Evolutionary conservation across 2,888 invertebrate genomes (phyloP).

Genomic region (Meandrusa payeni): DNA sequence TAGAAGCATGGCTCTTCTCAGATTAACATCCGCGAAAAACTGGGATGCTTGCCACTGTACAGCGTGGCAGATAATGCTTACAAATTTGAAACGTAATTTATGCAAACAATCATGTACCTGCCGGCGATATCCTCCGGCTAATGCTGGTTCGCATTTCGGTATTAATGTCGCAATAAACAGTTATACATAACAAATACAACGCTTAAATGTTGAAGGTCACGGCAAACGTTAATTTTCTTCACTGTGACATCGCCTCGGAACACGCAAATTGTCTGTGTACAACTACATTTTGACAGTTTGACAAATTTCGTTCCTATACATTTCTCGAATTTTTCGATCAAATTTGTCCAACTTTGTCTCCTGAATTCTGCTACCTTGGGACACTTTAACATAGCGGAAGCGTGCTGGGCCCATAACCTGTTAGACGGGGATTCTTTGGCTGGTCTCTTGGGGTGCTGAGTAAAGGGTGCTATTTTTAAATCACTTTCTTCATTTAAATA

Average conservation of each 20-base stretch:
- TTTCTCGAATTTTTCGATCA: neutral
- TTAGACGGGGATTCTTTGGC: too few relatives aligned
- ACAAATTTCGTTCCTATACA: conserved; percentile 27
- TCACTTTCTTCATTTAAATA: too few relatives aligned
- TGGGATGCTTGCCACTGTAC: neutral
- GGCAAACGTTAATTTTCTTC: conserved; percentile 64
- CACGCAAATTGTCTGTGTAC: conserved; percentile 55
- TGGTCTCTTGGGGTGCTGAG: too few relatives aligned
- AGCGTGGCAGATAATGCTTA: conserved; percentile 12
- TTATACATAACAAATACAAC: conserved; percentile 39
- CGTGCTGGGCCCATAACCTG: too few relatives aligned
- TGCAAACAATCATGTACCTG: conserved; percentile 72
- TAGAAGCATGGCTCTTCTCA: too few relatives aligned
- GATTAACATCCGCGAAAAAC: neutral
- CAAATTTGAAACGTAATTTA: conserved; percentile 55
- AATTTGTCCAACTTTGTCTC: too few relatives aligned
- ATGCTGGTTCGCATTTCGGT: conserved; percentile 51
- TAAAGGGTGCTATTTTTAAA: too few relatives aligned
- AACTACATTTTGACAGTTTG: conserved; percentile 37
- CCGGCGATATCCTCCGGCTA: conserved; percentile 59
- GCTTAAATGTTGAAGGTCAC: conserved; percentile 48
- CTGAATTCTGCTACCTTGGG: too few relatives aligned
- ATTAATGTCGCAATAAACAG: conserved; percentile 58
- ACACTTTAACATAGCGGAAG: too few relatives aligned
- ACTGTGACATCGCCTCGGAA: conserved; percentile 48